These are phyloP conservation scores for Sminthurinus aureus DNA, from an alignment of 2,888 invertebrate species.

Conservation along the genomic window DNA sequence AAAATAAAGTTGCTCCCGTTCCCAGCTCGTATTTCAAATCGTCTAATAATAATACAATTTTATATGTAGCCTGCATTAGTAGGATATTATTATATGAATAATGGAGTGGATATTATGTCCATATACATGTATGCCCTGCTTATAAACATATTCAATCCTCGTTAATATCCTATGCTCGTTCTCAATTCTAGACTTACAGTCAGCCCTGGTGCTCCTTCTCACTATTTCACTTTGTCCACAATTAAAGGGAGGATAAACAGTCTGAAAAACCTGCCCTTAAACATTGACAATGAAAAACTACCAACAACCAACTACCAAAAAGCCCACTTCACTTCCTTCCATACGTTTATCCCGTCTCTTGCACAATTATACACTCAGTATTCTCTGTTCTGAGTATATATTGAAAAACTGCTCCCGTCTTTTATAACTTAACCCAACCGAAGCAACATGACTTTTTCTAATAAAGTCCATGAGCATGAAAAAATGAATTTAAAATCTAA, in stretches of 20 bases:
- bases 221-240: neutral
- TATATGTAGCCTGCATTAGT: too few relatives aligned
- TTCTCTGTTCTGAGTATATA: too few relatives aligned
- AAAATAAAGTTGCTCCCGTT: conserved; percentile 30
- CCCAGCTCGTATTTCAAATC: neutral
- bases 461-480: neutral
- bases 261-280: conserved; percentile 20
- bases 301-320: conserved; percentile 15
- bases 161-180: neutral
- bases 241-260: neutral
- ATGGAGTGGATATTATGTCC: too few relatives aligned
- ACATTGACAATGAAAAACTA: conserved; percentile 32
- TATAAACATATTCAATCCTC: neutral
- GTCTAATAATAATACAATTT: too few relatives aligned
- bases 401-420: too few relatives aligned
- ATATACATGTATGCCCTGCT: neutral
- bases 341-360: neutral
- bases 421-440: neutral
- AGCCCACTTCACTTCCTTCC: conserved; percentile 30
- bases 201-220: too few relatives aligned
- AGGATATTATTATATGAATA: too few relatives aligned
- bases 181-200: too few relatives aligned
- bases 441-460: neutral
- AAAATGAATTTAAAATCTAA: too few relatives aligned
- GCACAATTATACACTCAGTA: too few relatives aligned